phyloP scores from a whole-genome alignment of 2,797 vertebrate species.

The Labeo calbasu region DNA sequence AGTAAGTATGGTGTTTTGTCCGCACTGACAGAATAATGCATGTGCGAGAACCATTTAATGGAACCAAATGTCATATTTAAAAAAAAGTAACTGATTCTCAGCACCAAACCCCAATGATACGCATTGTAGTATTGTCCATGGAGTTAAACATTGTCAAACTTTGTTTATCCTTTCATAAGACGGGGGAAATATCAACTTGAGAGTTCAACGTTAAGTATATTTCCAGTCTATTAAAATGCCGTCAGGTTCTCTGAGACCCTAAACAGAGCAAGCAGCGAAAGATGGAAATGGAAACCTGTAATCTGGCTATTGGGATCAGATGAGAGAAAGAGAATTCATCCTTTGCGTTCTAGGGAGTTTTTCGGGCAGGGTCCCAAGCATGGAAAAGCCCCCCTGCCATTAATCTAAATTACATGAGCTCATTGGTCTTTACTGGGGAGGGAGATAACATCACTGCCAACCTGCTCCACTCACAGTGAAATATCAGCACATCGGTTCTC shows the following conservation, averaged over 20 bases:
- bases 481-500: conserved; percentile 46
- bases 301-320: conserved; percentile 55
- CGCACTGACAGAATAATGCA: not conserved
- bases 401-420: conserved; percentile 66
- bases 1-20: not conserved
- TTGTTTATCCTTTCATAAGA: not conserved
- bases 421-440: conserved; percentile 59
- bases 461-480: conserved; percentile 42
- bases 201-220: not conserved
- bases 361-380: conserved; percentile 50
- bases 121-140: not conserved
- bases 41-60: not conserved
- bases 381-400: conserved; percentile 52
- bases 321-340: conserved; percentile 48
- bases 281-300: conserved; percentile 49
- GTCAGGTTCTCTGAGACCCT: not conserved
- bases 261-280: conserved; percentile 1
- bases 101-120: not conserved
- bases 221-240: conserved; percentile 12
- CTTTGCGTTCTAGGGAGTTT: conserved; percentile 49
- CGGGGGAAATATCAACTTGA: not conserved
- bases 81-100: not conserved
- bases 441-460: conserved; percentile 59
- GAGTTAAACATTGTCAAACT: not conserved
- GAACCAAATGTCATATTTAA: not conserved